These are phyloP conservation scores for Theonella swinhoei DNA, from an alignment of 37 sponge, comb jelly and placozoan species.

Conservation along the genomic window DNA sequence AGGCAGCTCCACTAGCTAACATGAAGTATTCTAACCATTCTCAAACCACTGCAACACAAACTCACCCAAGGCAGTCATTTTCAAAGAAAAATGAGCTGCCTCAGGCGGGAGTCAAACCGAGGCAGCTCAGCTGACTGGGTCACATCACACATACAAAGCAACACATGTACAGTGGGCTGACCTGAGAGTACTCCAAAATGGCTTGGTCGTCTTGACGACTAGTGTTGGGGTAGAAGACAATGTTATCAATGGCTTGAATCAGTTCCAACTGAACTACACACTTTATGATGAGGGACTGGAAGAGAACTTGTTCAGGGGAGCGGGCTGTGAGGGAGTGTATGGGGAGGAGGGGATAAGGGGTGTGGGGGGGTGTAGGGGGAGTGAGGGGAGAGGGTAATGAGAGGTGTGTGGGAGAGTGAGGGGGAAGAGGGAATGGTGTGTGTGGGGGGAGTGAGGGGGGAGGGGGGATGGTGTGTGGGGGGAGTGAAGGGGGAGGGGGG, in stretches of 20 bases:
- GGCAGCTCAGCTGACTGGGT: no score
- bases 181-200: slow-evolving; percentile 59
- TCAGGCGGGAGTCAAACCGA: no score
- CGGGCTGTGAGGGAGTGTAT: slow-evolving; percentile 35
- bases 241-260: slow-evolving; percentile 95
- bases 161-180: no score
- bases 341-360: no score
- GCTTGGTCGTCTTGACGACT: slow-evolving; percentile 82
- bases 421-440: not conserved
- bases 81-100: no score
- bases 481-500: no score
- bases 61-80: no score
- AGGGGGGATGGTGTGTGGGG: not conserved
- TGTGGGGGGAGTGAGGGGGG: not conserved
- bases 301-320: slow-evolving; percentile 68
- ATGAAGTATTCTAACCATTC: no score
- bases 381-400: not conserved
- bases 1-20: no score
- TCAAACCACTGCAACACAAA: no score
- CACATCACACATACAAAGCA: no score
- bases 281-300: slow-evolving; percentile 79
- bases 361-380: not conserved
- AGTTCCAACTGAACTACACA: slow-evolving; percentile 96
- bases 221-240: slow-evolving; percentile 87
- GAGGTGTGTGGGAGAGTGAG: no score